Evolutionary conservation across 2,797 vertebrate species (phyloP).

Genomic region (Vespertilio murinus): DNA sequence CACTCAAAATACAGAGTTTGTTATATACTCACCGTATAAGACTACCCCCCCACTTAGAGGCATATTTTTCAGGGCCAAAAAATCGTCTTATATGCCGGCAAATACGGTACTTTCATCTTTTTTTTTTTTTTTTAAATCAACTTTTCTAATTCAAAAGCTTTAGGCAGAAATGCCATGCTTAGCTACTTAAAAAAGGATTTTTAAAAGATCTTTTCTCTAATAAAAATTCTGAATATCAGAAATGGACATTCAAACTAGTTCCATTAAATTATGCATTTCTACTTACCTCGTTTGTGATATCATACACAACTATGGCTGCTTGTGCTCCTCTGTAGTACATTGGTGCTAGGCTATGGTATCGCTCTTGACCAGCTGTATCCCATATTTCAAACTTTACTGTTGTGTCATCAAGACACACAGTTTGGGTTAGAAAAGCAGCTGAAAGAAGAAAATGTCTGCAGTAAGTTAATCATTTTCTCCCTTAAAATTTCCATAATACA

Average conservation of each 20-base stretch:
- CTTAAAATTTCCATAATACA: not conserved
- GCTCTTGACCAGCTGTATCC: conserved; percentile 99
- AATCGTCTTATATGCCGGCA: too few species aligned
- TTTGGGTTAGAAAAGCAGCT: conserved; percentile 99
- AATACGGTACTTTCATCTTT: too few species aligned
- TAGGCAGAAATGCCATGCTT: conserved; percentile 25
- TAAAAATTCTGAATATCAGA: not conserved
- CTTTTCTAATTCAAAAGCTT: conserved; percentile 40
- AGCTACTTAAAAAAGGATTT: not conserved
- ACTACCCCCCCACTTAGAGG: too few species aligned
- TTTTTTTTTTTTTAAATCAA: conserved; percentile 11
- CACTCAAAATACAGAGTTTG: too few species aligned
- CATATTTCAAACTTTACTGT: conserved; percentile 99
- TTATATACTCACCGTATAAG: too few species aligned
- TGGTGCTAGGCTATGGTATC: conserved; percentile 98
- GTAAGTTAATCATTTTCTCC: conserved; percentile 45
- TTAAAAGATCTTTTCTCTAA: not conserved
- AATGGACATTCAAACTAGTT: not conserved
- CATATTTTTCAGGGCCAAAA: too few species aligned
- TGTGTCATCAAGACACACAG: conserved; percentile 98
- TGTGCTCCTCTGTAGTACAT: conserved; percentile 99
- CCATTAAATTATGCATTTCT: not conserved
- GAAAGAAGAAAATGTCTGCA: conserved; percentile 77
- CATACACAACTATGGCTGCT: conserved; percentile 99
- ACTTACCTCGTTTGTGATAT: conserved; percentile 98